Conservation (phyloP, 2,113 vertebrate genomes). For the Hydrochoerus hydrochaeris region DNA sequence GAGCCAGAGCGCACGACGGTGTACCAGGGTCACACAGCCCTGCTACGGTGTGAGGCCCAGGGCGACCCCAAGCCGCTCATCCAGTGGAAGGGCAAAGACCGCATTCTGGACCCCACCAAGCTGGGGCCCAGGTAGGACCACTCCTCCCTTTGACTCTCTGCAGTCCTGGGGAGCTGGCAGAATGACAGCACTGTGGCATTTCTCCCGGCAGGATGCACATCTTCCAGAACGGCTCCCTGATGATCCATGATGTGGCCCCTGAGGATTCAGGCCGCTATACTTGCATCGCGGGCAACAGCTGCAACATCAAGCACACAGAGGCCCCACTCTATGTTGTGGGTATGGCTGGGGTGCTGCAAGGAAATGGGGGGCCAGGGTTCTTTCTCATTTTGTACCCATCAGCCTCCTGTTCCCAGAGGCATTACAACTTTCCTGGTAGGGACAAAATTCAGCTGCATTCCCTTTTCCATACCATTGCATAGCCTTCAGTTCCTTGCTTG, state of each 20-base stretch:
- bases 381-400: neutral
- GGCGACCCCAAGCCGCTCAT: conserved; percentile 94
- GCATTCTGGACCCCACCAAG: conserved; percentile 89
- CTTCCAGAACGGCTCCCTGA: conserved; percentile 95
- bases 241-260: conserved; percentile 92
- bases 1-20: conserved; percentile 95
- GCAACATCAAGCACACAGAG: conserved; percentile 93
- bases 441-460: too few species aligned
- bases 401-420: neutral
- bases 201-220: conserved; percentile 91
- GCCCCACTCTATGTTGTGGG: conserved; percentile 96
- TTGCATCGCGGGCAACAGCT: conserved; percentile 97
- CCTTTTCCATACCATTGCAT: fast-evolving
- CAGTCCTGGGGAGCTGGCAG: neutral
- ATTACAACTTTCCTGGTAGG: neutral
- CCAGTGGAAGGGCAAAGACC: conserved; percentile 97
- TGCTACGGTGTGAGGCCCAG: conserved; percentile 96
- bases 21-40: conserved; percentile 96
- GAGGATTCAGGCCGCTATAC: conserved; percentile 96
- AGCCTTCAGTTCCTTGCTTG: neutral
- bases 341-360: conserved; percentile 81
- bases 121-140: conserved; percentile 87
- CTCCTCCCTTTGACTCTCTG: neutral
- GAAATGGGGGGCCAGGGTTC: neutral
- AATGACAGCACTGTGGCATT: neutral